Conservation (phyloP, 2,113 vertebrate species). For the Nycticorax nycticorax region DNA sequence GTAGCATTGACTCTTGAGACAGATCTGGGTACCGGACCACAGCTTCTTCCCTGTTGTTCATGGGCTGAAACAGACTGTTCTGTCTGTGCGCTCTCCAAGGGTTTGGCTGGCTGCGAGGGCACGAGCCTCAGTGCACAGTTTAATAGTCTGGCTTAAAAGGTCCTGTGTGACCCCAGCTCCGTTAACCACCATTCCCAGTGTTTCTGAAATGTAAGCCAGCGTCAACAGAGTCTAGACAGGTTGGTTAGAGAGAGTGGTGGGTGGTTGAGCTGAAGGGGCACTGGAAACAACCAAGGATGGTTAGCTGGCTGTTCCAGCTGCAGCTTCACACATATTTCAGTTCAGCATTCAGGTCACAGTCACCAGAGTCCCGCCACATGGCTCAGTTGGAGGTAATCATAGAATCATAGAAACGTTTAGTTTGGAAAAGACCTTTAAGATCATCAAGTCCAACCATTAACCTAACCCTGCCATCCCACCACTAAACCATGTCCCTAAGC, state of each 20-base stretch:
- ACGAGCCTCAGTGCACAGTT: background rate
- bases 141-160: background rate
- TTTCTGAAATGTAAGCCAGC: background rate
- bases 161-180: background rate
- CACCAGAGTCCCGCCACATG: background rate
- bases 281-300: background rate
- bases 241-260: background rate
- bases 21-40: rapidly evolving
- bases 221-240: background rate
- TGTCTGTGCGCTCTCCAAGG: rapidly evolving
- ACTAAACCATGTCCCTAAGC: no score
- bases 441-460: no score
- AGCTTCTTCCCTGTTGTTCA: background rate
- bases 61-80: background rate
- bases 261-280: background rate
- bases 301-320: background rate
- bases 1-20: background rate
- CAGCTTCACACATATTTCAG: background rate
- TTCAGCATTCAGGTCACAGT: background rate
- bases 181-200: background rate
- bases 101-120: background rate
- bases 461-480: no score
- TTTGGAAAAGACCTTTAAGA: no score
- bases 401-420: no score
- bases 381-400: background rate